These are phyloP conservation scores for Micronycteris hirsuta DNA, from an alignment of 2,113 vertebrate genomes.

Conservation along the genomic window DNA sequence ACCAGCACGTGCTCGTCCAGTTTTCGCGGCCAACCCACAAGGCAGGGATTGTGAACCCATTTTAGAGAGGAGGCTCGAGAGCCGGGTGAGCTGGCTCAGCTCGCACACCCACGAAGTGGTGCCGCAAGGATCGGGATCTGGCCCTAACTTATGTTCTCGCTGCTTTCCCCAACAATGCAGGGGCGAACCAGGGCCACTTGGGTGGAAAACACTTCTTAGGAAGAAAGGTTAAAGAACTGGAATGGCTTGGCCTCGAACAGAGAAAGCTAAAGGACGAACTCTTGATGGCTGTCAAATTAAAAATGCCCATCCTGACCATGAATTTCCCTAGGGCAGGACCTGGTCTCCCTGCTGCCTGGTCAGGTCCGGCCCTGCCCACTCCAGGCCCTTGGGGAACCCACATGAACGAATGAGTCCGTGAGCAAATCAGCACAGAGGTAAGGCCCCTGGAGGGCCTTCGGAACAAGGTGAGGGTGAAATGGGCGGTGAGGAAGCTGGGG, in stretches of 20 bases:
- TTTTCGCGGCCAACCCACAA: not conserved
- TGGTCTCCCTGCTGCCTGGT: not conserved
- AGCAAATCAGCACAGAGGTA: not conserved
- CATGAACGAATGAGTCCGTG: not conserved
- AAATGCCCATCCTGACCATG: not conserved
- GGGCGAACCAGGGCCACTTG: not conserved
- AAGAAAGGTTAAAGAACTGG: not conserved
- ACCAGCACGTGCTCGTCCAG: not conserved
- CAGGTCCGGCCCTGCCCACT: not conserved
- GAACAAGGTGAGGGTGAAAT: not conserved
- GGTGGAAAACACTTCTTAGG: not conserved
- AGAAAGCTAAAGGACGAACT: not conserved
- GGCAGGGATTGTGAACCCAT: not conserved
- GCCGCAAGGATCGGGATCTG: rapidly evolving
- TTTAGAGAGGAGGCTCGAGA: not conserved
- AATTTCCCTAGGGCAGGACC: not conserved
- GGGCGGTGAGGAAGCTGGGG: not conserved
- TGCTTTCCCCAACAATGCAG: not conserved
- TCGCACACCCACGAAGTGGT: not conserved
- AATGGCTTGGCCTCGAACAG: not conserved
- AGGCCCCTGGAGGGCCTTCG: not conserved
- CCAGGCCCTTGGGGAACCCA: not conserved
- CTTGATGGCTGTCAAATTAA: not conserved
- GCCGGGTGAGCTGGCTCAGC: not conserved
- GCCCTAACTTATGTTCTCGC: not conserved